These are phyloP conservation scores for Dolichoris vasculosae DNA, from an alignment of 1,140 invertebrate genomes.

Conservation along the genomic window DNA sequence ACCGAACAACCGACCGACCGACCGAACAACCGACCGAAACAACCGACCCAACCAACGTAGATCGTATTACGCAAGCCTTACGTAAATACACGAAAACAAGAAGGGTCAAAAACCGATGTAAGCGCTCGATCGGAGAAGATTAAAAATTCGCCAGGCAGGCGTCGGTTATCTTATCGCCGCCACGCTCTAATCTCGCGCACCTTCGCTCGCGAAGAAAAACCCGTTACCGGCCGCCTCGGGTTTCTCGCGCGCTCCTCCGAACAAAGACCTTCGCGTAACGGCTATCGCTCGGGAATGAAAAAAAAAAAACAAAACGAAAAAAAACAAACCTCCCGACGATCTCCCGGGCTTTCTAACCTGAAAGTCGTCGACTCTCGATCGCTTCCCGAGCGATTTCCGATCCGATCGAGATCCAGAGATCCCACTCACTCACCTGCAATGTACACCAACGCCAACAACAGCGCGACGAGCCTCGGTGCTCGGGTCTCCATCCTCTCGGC, in stretches of 20 bases:
- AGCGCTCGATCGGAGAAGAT: background rate
- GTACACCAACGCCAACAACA: background rate
- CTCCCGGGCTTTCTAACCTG: background rate
- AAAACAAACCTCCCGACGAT: no score
- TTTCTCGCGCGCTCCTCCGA: background rate
- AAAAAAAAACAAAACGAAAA: no score
- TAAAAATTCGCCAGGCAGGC: background rate
- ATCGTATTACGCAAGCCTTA: background rate
- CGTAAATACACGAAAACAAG: background rate
- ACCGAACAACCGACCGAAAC: no score
- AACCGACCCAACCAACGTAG: no score
- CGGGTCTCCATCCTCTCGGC: background rate
- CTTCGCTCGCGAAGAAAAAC: background rate
- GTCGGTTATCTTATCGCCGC: conserved; percentile 24
- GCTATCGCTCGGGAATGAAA: background rate
- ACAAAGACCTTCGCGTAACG: conserved; percentile 18
- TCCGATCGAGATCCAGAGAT: background rate
- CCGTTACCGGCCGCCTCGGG: conserved; percentile 29
- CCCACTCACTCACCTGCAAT: conserved; percentile 33
- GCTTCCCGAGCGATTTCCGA: background rate
- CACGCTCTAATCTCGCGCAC: background rate
- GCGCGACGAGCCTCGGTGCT: background rate
- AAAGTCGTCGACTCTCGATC: background rate
- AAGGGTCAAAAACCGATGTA: background rate
- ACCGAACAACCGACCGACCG: no score